These are phyloP conservation scores for Eumaeus atala DNA, from an alignment of 1,140 invertebrate genomes.

Conservation along the genomic window DNA sequence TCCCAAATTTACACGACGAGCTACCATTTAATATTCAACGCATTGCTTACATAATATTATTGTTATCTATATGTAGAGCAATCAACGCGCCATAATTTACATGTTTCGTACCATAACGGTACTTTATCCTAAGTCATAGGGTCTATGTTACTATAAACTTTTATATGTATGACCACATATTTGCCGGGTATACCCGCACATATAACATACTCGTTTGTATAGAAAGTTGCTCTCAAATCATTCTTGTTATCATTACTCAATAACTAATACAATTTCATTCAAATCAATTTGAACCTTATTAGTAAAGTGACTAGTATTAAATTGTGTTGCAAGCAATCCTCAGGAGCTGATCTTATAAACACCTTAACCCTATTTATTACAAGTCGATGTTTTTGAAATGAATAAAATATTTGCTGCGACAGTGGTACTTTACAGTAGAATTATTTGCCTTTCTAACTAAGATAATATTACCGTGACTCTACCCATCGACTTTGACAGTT, in stretches of 20 bases:
- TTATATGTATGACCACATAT: constrained; percentile 23
- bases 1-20: background rate
- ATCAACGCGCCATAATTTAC: background rate
- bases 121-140: background rate
- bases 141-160: constrained; percentile 5
- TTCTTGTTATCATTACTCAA: constrained; percentile 53
- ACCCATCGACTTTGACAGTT: no score
- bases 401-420: no score
- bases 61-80: constrained; percentile 1
- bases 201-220: constrained; percentile 43
- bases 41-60: constrained; percentile 5
- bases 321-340: background rate
- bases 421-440: no score
- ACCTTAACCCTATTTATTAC: background rate
- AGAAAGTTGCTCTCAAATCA: constrained; percentile 63
- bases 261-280: constrained; percentile 24
- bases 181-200: background rate
- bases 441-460: no score
- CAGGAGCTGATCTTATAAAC: background rate
- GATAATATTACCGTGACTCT: no score
- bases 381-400: no score
- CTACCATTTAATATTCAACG: background rate
- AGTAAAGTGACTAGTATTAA: background rate
- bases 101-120: constrained; percentile 3
- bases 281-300: constrained; percentile 7